Conservation (phyloP, 2,113 vertebrate genomes). For the Aegithalos caudatus region DNA sequence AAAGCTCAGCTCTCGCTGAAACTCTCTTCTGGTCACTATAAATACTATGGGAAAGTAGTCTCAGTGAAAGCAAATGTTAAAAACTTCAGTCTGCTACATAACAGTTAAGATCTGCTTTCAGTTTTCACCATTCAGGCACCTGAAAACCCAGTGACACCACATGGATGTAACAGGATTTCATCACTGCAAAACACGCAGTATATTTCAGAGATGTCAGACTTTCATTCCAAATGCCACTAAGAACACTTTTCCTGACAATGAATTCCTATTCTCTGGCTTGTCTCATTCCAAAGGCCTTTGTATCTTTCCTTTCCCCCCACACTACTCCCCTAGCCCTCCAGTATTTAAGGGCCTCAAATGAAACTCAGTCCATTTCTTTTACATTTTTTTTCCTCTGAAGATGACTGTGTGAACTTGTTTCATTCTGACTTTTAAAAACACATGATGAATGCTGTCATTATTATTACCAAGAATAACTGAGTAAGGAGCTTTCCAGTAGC, state of each 20-base stretch:
- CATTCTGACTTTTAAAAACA: constrained; percentile 34
- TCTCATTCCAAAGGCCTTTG: neutral
- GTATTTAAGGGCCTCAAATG: neutral
- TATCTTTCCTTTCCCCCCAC: neutral
- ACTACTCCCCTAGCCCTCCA: neutral
- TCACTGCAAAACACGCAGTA: neutral
- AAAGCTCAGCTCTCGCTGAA: constrained; percentile 19
- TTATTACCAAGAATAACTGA: neutral
- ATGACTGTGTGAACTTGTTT: constrained; percentile 12
- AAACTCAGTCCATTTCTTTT: neutral
- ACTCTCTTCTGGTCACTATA: constrained; percentile 28
- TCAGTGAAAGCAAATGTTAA: neutral
- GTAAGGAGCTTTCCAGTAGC: neutral
- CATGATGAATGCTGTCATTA: constrained; percentile 21
- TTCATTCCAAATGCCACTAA: neutral
- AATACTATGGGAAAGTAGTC: constrained; percentile 45
- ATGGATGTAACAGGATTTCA: neutral
- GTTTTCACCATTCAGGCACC: neutral
- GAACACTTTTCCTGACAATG: neutral
- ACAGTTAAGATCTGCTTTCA: neutral
- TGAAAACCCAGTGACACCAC: neutral
- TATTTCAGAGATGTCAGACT: neutral
- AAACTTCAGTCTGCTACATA: neutral
- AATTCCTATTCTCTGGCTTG: neutral
- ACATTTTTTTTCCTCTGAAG: neutral